phyloP scores from a whole-genome alignment of 2,113 vertebrate genomes.

The Menura novaehollandiae region DNA sequence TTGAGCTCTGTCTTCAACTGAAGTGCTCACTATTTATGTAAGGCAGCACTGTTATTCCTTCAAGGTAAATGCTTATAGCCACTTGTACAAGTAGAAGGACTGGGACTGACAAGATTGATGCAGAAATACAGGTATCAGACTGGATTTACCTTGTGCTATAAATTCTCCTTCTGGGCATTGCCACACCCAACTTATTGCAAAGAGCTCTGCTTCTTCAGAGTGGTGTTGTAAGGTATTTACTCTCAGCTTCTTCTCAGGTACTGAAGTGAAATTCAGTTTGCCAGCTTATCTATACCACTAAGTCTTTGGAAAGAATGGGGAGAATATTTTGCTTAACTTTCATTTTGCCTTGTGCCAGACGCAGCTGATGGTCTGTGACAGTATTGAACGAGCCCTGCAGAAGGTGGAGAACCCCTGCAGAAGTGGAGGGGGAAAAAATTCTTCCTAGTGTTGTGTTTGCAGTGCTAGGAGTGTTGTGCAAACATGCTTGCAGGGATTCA shows the following conservation, averaged over 20 bases:
- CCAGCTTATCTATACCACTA: not conserved
- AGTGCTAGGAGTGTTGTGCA: not conserved
- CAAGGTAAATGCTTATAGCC: not conserved
- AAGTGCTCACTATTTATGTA: not conserved
- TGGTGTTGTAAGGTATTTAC: not conserved
- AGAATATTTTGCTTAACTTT: not conserved
- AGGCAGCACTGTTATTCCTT: not conserved
- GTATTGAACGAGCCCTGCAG: not conserved
- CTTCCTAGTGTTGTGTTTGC: not conserved
- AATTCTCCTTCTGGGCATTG: not conserved
- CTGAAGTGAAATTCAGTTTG: not conserved
- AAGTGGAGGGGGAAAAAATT: not conserved
- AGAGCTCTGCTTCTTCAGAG: not conserved
- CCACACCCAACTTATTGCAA: not conserved
- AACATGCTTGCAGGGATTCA: not conserved
- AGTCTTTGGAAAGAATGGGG: not conserved
- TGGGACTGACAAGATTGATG: not conserved
- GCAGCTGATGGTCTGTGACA: not conserved
- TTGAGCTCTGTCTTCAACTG: not conserved
- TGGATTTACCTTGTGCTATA: not conserved
- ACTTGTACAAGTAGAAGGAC: not conserved
- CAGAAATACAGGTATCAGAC: not conserved
- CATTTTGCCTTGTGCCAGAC: not conserved
- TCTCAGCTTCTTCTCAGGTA: not conserved
- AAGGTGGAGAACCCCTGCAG: not conserved